phyloP scores from a whole-genome alignment of 2,113 vertebrate genomes.

The Myotis davidii region DNA sequence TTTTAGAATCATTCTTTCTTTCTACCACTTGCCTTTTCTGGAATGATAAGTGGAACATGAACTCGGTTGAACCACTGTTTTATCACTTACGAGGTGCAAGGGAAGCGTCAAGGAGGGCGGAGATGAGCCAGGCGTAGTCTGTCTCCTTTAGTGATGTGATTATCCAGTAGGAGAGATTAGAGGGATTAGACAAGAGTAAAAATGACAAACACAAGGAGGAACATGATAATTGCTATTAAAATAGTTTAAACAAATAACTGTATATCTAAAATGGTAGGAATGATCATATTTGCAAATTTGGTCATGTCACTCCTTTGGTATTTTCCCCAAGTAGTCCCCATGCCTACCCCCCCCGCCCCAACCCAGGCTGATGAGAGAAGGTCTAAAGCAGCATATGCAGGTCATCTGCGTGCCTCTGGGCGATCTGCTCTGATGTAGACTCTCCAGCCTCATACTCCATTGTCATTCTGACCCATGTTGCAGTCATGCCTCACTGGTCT shows the following conservation, averaged over 20 bases:
- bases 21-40: not conserved
- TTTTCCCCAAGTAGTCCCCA: not conserved
- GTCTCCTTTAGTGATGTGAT: not conserved
- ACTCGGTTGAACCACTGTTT: not conserved
- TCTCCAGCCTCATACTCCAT: not conserved
- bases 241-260: not conserved
- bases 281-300: not conserved
- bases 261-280: not conserved
- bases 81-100: not conserved
- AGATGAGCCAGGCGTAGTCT: not conserved
- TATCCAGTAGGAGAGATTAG: not conserved
- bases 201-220: not conserved
- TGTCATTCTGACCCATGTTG: fast-evolving
- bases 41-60: not conserved
- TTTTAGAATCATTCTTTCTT: not conserved
- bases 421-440: fast-evolving
- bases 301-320: not conserved
- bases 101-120: not conserved
- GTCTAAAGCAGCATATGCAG: not conserved
- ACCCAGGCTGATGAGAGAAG: not conserved
- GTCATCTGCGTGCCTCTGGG: not conserved
- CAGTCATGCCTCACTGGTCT: not conserved
- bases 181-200: not conserved
- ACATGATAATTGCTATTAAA: not conserved
- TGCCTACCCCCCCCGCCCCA: too few species aligned